Evolutionary conservation across 2,113 vertebrate species (phyloP), one percentile per base, ranked within the genome.

Genomic region (Cochlearius cochlearius): DNA sequence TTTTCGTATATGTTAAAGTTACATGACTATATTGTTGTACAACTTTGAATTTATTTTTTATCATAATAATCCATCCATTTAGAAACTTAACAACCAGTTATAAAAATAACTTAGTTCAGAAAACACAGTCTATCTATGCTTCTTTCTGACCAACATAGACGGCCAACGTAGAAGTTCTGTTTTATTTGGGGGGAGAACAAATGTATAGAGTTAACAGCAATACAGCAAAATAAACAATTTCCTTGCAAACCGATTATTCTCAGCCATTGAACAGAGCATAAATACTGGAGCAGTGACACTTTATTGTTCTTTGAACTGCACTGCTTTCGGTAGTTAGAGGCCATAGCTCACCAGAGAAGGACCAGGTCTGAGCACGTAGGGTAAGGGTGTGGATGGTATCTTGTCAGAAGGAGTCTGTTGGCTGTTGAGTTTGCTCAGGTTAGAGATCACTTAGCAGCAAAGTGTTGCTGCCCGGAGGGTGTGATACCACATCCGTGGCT

Each of bases 401-500:
- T 5, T 91, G 68, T 74, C 80, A 75, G 71, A 59, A 74, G 85
- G 29, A 39, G 9, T 62, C 66, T 63, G 30, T 38, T 38, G 47
- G 41, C 50, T 86, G 8, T 30, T 79, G 41, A 20, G 34, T 74
- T 47, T 63, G 12, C 66, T 62, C 36, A 20, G 58, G 30, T 52
- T 74, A 45, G 52, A 41, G 47, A 78, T 83, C 58, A 49, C 27
- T 62, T 62, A 36, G 14, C 20, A 16, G 38, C 0, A 4, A 86
- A 84, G 5, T 39, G n/a, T 13, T 84, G 30, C 47, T 90, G 69
- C 56, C 73, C 0, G 0, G 13, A 86, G 71, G 43, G 15, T 38
- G 26, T 69, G 43, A 15, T 64, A 52, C 14, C 36, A 50, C 1
- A 2, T 72, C 55, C 0, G 0, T 69, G 47, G 38, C n/a, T 59